phyloP scores from a whole-genome alignment of 2,888 invertebrate genomes.

The Caenorhabditis sp. region DNA sequence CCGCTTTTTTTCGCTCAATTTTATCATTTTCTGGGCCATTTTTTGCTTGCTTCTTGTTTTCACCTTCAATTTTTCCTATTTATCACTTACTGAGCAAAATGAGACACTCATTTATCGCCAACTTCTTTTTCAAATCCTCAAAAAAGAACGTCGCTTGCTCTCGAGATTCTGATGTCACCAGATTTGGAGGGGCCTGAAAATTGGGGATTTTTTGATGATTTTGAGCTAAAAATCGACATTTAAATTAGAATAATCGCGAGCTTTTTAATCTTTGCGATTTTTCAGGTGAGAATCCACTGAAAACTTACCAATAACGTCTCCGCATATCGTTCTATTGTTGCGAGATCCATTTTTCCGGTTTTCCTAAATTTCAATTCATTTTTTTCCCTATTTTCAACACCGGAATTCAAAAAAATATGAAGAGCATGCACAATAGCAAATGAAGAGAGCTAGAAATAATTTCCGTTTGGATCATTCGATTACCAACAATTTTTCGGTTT shows the following conservation, averaged over 20 bases:
- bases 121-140: conserved; percentile 66
- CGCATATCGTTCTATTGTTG: conserved; percentile 76
- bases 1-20: too few relatives aligned
- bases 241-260: too few relatives aligned
- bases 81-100: conserved; percentile 69
- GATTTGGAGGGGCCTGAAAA: conserved; percentile 74
- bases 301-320: conserved; percentile 74
- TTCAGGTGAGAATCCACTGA: too few relatives aligned
- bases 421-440: background rate
- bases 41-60: too few relatives aligned
- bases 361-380: conserved; percentile 4
- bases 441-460: background rate
- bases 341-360: conserved; percentile 67
- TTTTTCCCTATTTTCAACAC: background rate
- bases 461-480: background rate
- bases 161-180: conserved; percentile 69
- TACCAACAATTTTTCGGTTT: conserved; percentile 7
- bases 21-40: too few relatives aligned
- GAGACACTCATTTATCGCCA: conserved; percentile 71
- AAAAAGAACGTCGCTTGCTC: conserved; percentile 77
- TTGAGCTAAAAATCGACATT: too few relatives aligned
- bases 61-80: too few relatives aligned
- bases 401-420: background rate
- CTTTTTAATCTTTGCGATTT: background rate
- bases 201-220: background rate